Conservation (phyloP, 2,888 invertebrate genomes). For the Tinea pellionella region DNA sequence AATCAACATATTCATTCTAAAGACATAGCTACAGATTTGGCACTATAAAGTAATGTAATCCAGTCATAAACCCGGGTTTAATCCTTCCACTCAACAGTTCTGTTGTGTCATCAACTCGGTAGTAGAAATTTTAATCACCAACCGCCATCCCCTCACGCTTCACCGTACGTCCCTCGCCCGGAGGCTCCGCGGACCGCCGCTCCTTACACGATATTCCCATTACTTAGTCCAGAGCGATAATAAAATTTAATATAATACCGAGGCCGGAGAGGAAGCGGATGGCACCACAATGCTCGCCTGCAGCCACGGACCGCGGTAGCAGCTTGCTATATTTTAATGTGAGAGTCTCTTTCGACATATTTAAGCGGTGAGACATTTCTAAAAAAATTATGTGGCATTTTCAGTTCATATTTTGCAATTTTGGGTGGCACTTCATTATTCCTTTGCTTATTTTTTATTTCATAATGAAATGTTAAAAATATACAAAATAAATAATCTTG, state of each 20-base stretch:
- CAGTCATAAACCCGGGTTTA: slow-evolving; percentile 62
- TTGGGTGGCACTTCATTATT: not conserved
- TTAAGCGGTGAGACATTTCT: slow-evolving; percentile 6
- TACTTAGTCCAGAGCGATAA: slow-evolving; percentile 69
- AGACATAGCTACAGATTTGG: slow-evolving; percentile 15
- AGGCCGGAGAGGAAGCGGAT: slow-evolving; percentile 42
- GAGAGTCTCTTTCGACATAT: not conserved
- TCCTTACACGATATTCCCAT: slow-evolving; percentile 72
- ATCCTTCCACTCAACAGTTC: slow-evolving; percentile 56
- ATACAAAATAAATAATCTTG: not conserved
- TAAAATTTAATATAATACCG: slow-evolving; percentile 69
- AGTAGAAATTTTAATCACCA: slow-evolving; percentile 67
- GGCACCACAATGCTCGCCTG: slow-evolving; percentile 16
- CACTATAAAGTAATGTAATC: slow-evolving; percentile 58
- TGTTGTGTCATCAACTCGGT: slow-evolving; percentile 61
- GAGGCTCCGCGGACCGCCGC: slow-evolving; percentile 46
- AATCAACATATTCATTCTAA: not conserved
- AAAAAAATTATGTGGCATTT: slow-evolving; percentile 10
- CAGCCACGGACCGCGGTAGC: slow-evolving; percentile 9
- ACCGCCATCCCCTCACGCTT: slow-evolving; percentile 31
- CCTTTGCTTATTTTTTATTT: not conserved
- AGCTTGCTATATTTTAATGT: slow-evolving; percentile 8
- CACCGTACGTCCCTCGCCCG: slow-evolving; percentile 18
- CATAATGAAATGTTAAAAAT: too few species aligned
- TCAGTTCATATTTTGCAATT: slow-evolving; percentile 5